Base-by-base conservation (phyloP, 2,113 vertebrate genomes). In the Oxyruncus cristatus region DNA sequence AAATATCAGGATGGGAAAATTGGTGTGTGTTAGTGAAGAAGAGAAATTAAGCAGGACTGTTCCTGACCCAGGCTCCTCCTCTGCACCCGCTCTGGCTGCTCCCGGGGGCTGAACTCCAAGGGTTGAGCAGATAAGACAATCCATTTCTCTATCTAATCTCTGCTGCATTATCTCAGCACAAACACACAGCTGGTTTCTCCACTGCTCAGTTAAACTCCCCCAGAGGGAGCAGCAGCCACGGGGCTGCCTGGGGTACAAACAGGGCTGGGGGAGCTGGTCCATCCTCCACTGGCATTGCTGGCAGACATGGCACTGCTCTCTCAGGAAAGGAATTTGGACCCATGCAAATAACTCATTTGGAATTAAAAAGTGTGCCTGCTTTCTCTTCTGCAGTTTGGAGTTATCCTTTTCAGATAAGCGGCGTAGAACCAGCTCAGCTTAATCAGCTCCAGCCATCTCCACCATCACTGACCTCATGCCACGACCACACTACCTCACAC, bases 21-120 rank as follows among this genome's bases (percentile, higher is more conserved):
- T 1, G 7, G 21, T 0, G 20, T 14, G 2, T 0, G 24, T 8
- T 6, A 39, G 41, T 4, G 30, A n/a, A 49, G 49, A 1, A 6
- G 44, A 3, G 8, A 55, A 56, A 28, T 6, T 5, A 2, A 42
- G 70, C 50, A 42, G 53, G 18, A 2, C 33, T 2, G 28, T 15
- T 35, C 58, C 84, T 47, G 62, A 47, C 13, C 74, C 9, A 1
- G 1, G 11, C 12, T 37, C 28, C 49, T 39, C 24, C 62, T 24
- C 74, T 44, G 52, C 32, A 44, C 32, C 68, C 5, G 0, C 42
- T 46, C 28, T 5, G 39, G 35, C 39, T 70, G 37, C 8, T 42
- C 50, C 30, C 0, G 2, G 22, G n/a, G 84, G 32, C 68, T 92
- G 59, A 92, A 85, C 71, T 86, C 80, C 72, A 94, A 89, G 86